Evolutionary conservation across 2,113 vertebrate species (phyloP).

Genomic region (Capreolus pygargus): DNA sequence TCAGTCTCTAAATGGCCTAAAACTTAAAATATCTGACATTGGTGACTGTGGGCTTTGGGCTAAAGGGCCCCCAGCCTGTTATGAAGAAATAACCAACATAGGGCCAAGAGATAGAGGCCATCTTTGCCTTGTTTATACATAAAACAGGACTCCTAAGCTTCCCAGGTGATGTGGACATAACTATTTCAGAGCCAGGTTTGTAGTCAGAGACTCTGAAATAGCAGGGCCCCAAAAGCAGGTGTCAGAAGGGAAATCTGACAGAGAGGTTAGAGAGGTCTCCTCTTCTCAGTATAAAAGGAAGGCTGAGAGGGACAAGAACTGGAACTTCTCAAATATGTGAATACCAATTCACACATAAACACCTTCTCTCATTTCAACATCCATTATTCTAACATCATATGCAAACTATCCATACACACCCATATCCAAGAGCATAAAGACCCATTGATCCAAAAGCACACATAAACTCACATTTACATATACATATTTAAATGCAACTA

Average conservation of each 20-base stretch:
- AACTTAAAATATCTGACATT: not conserved
- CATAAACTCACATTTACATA: not conserved
- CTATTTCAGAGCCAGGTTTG: not conserved
- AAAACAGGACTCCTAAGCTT: not conserved
- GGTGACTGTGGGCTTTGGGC: not conserved
- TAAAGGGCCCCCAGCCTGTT: not conserved
- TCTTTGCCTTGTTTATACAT: not conserved
- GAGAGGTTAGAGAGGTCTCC: not conserved
- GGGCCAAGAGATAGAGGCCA: not conserved
- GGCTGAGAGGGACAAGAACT: not conserved
- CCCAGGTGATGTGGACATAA: not conserved
- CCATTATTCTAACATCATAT: not conserved
- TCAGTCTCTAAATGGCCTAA: not conserved
- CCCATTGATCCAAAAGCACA: not conserved
- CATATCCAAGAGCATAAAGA: not conserved
- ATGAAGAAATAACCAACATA: not conserved
- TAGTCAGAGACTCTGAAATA: not conserved
- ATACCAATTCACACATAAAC: not conserved
- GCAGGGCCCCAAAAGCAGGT: not conserved
- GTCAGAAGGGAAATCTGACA: not conserved
- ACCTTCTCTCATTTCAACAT: not conserved
- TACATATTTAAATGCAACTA: not conserved
- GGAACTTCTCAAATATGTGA: not conserved
- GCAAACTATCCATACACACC: not conserved
- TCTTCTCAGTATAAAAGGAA: not conserved